Conservation (phyloP, 2,797 vertebrate species). For the Borostomias antarcticus region DNA sequence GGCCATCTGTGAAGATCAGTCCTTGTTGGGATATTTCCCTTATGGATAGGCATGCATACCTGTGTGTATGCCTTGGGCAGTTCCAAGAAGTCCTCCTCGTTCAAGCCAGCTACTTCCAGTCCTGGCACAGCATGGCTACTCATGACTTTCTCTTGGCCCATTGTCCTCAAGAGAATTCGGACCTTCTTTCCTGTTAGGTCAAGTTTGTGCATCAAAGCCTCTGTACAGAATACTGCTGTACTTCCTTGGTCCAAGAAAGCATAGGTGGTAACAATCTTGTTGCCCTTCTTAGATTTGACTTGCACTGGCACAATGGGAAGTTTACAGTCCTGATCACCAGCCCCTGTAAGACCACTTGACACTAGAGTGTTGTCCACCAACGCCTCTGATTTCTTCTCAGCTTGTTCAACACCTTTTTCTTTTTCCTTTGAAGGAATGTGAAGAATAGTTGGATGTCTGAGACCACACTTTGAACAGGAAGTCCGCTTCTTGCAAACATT, state of each 20-base stretch:
- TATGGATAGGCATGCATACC: background rate
- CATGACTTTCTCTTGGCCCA: constrained; percentile 30
- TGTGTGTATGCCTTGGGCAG: background rate
- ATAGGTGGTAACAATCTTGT: constrained; percentile 22
- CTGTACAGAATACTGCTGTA: constrained; percentile 26
- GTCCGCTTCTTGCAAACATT: background rate
- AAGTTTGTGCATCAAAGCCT: constrained; percentile 17
- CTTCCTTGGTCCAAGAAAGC: constrained; percentile 29
- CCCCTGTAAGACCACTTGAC: constrained; percentile 14
- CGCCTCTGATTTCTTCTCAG: background rate
- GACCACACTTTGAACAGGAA: constrained; percentile 14
- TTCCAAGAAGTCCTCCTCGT: background rate
- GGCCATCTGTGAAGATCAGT: background rate
- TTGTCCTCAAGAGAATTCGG: constrained; percentile 10
- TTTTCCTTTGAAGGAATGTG: constrained; percentile 10
- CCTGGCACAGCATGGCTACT: constrained; percentile 19
- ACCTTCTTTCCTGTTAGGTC: constrained; percentile 1
- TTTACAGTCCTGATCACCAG: constrained; percentile 19
- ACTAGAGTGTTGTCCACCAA: background rate
- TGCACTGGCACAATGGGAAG: constrained; percentile 28
- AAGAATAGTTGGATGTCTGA: constrained; percentile 20
- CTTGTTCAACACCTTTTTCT: background rate
- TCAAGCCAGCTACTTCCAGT: constrained; percentile 21
- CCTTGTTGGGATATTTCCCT: background rate
- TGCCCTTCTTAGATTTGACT: constrained; percentile 17